Evolutionary conservation across 2,797 vertebrate genomes (phyloP), one percentile per base, ranked within the genome.

Genomic region (Lycodopsis pacificus): DNA sequence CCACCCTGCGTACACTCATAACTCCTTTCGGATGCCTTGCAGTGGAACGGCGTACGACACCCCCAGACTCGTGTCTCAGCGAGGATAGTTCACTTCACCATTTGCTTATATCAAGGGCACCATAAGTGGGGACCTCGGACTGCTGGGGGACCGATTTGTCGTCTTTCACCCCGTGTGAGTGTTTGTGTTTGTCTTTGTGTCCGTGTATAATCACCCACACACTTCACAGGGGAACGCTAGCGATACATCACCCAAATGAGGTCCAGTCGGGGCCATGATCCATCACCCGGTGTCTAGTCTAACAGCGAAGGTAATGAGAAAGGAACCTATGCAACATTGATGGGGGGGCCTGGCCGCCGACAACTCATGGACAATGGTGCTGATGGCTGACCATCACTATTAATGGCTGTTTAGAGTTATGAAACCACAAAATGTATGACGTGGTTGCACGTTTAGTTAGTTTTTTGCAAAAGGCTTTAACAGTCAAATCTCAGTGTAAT

Each of bases 201-300:
- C 87, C 40, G 71, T 72, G 80, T 90, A 88, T 93, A 92, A 95
- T 94, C 91, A 94, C 93, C 89, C 92, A 65, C 93, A 93, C 93
- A 93, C 93, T 93, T 94, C 89, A 87, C 88, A 56, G 74, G 64
- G 90, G 85, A 94, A 90, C 90, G 38, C 80, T 58, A 79, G 91
- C 81, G 89, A 93, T 95, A 93, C 88, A 95, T 96, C 94, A 95
- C 92, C 90, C 91, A 95, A 95, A 95, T 94, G 94, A 94, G 93
- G 88, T 92, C 91, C 89, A 83, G 93, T 91, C 73, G 80, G 77
- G 90, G 88, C 87, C 92, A 80, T 82, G 94, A 95, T 95, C 92
- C 92, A 91, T 95, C 92, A 95, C 91, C 84, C 63, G 49, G 85
- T 91, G 92, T 94, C 93, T 93, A 53, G 84, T 91, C 90, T 90